Conservation (phyloP, 2,797 vertebrate species). For the Paratrypauchen microcephalus region DNA sequence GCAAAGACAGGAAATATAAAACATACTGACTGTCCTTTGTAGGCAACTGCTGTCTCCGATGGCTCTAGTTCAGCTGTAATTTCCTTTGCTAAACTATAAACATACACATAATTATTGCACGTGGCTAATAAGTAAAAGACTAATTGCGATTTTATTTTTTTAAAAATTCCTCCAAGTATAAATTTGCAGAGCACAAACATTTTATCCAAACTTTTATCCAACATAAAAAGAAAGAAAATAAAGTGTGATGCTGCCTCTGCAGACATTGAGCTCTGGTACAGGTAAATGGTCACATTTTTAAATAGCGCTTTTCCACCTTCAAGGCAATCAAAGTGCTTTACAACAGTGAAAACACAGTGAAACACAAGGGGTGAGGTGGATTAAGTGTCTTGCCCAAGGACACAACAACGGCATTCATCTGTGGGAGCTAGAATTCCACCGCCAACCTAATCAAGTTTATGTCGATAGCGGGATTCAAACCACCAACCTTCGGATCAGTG, state of each 20-base stretch:
- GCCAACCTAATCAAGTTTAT: no score
- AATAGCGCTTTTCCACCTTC: no score
- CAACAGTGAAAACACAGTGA: no score
- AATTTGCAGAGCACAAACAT: not conserved
- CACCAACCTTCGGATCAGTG: no score
- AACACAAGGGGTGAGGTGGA: no score
- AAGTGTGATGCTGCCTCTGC: not conserved
- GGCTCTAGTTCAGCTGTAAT: not conserved
- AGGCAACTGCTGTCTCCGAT: not conserved
- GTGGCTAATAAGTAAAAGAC: not conserved
- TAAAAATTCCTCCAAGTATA: not conserved
- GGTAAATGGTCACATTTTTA: not conserved
- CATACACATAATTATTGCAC: not conserved
- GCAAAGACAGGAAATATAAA: not conserved
- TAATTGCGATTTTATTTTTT: not conserved
- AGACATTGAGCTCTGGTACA: conserved; percentile 14
- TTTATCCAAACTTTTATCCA: not conserved
- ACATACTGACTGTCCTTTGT: not conserved
- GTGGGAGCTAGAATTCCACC: no score
- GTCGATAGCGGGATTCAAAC: no score
- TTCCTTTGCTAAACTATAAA: not conserved
- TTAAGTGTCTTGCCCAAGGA: no score
- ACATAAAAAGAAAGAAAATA: not conserved
- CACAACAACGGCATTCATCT: no score
- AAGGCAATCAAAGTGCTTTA: no score